A percentile compares a stretch with the other conserved stretches of the same genome.
Conservation (phyloP, 2,888 invertebrate species). For the Drosophila meridionalis region DNA sequence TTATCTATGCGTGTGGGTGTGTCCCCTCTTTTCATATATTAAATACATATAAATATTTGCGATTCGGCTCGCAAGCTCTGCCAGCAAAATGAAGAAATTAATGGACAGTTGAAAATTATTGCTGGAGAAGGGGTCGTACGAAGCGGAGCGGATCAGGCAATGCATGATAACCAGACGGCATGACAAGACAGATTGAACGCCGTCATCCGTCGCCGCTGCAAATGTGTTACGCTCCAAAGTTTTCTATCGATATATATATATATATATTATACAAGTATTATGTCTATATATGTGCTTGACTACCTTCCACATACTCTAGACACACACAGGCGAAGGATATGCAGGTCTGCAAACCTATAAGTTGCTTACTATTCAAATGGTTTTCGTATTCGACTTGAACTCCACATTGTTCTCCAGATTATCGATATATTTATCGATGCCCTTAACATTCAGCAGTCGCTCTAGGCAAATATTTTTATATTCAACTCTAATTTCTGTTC, state of each 20-base stretch:
- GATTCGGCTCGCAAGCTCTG: conserved; percentile 12
- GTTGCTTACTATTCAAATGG: background rate
- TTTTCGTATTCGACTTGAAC: background rate
- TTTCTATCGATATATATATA: conserved; percentile 30
- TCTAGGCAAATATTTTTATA: no score
- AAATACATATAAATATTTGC: conserved; percentile 49
- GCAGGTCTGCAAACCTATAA: background rate
- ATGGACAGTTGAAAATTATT: conserved; percentile 75
- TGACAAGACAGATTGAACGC: conserved; percentile 65
- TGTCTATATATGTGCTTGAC: background rate
- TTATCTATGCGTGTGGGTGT: conserved; percentile 46
- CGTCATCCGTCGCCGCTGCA: conserved; percentile 20
- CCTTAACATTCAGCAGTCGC: background rate
- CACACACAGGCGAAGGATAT: background rate
- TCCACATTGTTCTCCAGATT: background rate
- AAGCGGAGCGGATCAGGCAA: conserved; percentile 10
- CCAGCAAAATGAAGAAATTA: conserved; percentile 59
- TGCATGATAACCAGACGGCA: conserved; percentile 46
- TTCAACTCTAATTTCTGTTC: background rate
- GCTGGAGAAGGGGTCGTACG: conserved; percentile 29
- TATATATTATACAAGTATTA: background rate
- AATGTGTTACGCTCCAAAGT: conserved; percentile 68
- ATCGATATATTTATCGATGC: background rate
- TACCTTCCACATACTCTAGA: background rate
- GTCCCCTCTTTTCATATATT: conserved; percentile 50